Percentiles rank a stretch among this genome's conserved stretches.
Conservation (phyloP, 1,140 invertebrate genomes). For the Globodera ellingtonae region DNA sequence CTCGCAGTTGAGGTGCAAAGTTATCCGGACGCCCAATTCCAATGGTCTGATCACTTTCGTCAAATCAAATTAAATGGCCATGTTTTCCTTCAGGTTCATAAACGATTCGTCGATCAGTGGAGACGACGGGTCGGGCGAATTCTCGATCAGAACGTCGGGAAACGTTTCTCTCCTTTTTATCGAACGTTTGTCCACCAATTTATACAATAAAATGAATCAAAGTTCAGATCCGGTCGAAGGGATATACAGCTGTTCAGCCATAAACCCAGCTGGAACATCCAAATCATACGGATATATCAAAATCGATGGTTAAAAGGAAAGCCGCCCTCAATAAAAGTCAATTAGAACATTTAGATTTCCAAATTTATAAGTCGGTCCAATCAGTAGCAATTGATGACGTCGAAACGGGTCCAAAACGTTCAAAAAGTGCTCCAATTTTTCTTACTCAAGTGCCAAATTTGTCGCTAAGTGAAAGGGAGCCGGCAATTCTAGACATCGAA, state of each 20-base stretch:
- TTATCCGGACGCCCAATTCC: slow-evolving; percentile 37
- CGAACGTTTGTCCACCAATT: slow-evolving; percentile 10
- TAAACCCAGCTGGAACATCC: slow-evolving; percentile 54
- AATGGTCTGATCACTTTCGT: slow-evolving; percentile 7
- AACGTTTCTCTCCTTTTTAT: slow-evolving; percentile 27
- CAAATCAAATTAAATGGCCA: not conserved
- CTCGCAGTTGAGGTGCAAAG: slow-evolving; percentile 62
- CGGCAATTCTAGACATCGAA: slow-evolving; percentile 61
- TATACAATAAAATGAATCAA: not conserved
- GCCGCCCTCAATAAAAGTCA: slow-evolving; percentile 4
- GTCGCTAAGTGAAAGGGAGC: slow-evolving; percentile 41
- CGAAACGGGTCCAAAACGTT: slow-evolving; percentile 34
- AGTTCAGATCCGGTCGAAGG: slow-evolving; percentile 16
- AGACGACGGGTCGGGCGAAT: not conserved
- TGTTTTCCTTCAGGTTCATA: slow-evolving; percentile 56
- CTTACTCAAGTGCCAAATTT: slow-evolving; percentile 55
- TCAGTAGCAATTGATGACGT: not conserved
- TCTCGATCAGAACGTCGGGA: slow-evolving; percentile 13
- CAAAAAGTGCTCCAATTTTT: slow-evolving; percentile 39
- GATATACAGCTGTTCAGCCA: slow-evolving; percentile 3
- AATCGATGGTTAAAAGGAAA: slow-evolving; percentile 47
- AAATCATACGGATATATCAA: slow-evolving; percentile 63
- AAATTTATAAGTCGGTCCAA: slow-evolving; percentile 28
- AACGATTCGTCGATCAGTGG: slow-evolving; percentile 53
- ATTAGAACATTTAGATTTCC: slow-evolving; percentile 24